phyloP scores from a whole-genome alignment of 2,888 invertebrate species.

The Ferdinandea cuprea region DNA sequence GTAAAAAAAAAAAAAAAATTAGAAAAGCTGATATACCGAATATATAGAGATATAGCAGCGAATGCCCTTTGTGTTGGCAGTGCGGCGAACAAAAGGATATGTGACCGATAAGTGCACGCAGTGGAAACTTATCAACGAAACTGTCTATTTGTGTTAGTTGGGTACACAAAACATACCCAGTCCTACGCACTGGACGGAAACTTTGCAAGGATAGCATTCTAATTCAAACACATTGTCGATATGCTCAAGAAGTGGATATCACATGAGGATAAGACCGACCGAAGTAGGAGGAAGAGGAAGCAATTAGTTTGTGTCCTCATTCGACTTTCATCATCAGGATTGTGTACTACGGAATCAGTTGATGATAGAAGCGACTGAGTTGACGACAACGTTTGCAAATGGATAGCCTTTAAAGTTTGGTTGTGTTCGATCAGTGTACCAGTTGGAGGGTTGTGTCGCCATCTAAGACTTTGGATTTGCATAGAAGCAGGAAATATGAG shows the following conservation, averaged over 20 bases:
- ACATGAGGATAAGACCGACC: too few relatives aligned
- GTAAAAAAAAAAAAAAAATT: too few relatives aligned
- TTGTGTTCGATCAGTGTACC: background rate
- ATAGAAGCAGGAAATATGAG: too few relatives aligned
- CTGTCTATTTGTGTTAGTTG: conserved; percentile 17
- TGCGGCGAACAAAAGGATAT: conserved; percentile 15
- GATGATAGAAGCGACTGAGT: conserved; percentile 1
- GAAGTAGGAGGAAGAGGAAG: conserved; percentile 2
- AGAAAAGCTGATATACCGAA: background rate
- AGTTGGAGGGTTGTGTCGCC: too few relatives aligned
- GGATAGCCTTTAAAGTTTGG: background rate
- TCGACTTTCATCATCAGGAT: conserved; percentile 3
- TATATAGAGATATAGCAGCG: background rate
- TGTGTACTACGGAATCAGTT: background rate
- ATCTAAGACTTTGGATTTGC: too few relatives aligned
- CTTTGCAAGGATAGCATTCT: conserved; percentile 34
- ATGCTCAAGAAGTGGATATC: background rate
- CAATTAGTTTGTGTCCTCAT: conserved; percentile 15
- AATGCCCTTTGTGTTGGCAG: background rate
- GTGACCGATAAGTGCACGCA: conserved; percentile 39
- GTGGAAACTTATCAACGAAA: conserved; percentile 37
- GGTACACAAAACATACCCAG: background rate
- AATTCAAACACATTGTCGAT: background rate
- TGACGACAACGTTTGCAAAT: background rate
- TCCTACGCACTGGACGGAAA: background rate